Evolutionary conservation across 2,113 vertebrate genomes (phyloP), one percentile per base, ranked within the genome.

Genomic region (Bungarus multicinctus): DNA sequence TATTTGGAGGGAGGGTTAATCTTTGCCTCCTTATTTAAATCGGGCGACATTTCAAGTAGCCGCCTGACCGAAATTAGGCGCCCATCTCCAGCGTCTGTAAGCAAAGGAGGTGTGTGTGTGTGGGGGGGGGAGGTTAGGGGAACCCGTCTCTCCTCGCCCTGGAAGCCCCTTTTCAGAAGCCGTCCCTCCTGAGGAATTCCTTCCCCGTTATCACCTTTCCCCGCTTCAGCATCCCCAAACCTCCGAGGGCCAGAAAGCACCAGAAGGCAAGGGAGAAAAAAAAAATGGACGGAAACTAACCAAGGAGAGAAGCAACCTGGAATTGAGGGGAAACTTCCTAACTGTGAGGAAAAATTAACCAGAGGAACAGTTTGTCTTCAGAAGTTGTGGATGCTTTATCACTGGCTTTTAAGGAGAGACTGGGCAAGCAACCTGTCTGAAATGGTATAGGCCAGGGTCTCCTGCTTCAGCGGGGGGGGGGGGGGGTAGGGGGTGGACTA

Each of bases 61-160:
- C 23, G n/a, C 8, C 30, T 9, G 50, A 22, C 30, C 30, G 54
- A 34, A 10, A 5, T 88, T 88, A 34, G 87, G 52, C 50, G 5
- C 86, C 47, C 12, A 30, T 52, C 12, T 16, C 23, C 22, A 47
- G 7, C 74, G 18, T 43, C 34, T 20, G 6, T 43, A 43, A 81
- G 34, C 34, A 2, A 22, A 43, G 3, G 69, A 39, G 69, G 47
- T 8, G 47, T 47, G 47, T 47, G 47, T 47, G 10, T 8, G 50
- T 52, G 11, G 0, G 16, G 5, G 12, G 0, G 27, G 10, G 10
- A 0, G n/a, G n/a, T n/a, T n/a, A n/a, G n/a, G n/a, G n/a, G n/a
- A 30, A 74, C 69, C 16, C 14, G 5, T 20, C 69, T 69, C 30
- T 81, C 69, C n/a, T 39, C 34, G 1, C 16, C 69, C 22, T 7